Percentiles rank a stretch among this genome's conserved stretches.
Evolutionary conservation across 2,113 vertebrate species (phyloP).

Genomic region (Indicator indicator): DNA sequence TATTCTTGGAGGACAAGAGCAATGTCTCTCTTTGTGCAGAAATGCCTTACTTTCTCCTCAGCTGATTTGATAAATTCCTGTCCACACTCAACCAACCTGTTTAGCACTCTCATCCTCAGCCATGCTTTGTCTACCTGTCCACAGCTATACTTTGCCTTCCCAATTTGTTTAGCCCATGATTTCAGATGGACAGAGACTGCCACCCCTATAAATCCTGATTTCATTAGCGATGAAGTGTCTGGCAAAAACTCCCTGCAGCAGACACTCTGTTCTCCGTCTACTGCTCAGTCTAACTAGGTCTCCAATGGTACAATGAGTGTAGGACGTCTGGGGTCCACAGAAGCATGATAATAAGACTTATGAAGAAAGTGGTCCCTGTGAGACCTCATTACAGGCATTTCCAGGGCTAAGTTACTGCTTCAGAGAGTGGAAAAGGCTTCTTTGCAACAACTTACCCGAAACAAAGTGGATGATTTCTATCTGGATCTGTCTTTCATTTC

Average conservation of each 20-base stretch:
- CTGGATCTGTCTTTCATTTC: background rate
- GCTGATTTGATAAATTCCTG: constrained; percentile 41
- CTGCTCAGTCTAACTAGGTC: background rate
- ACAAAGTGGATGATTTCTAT: background rate
- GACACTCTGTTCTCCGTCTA: background rate
- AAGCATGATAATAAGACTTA: constrained; percentile 16
- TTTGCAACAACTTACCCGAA: background rate
- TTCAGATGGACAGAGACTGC: background rate
- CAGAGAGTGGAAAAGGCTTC: background rate
- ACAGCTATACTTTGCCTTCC: background rate
- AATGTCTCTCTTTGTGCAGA: background rate
- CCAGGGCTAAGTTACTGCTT: constrained; percentile 29
- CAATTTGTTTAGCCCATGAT: constrained; percentile 22
- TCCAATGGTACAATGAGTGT: background rate
- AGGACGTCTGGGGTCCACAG: background rate
- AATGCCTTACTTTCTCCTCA: background rate
- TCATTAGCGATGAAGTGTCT: background rate
- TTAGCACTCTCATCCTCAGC: constrained; percentile 7
- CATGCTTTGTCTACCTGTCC: background rate
- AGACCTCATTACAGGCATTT: constrained; percentile 47
- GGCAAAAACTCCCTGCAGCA: background rate
- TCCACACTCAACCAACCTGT: background rate
- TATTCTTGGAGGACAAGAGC: background rate
- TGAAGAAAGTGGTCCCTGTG: constrained; percentile 10
- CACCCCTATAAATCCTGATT: constrained; percentile 5